phyloP scores from a whole-genome alignment of 1,140 invertebrate species.

The Zophobas atratus region DNA sequence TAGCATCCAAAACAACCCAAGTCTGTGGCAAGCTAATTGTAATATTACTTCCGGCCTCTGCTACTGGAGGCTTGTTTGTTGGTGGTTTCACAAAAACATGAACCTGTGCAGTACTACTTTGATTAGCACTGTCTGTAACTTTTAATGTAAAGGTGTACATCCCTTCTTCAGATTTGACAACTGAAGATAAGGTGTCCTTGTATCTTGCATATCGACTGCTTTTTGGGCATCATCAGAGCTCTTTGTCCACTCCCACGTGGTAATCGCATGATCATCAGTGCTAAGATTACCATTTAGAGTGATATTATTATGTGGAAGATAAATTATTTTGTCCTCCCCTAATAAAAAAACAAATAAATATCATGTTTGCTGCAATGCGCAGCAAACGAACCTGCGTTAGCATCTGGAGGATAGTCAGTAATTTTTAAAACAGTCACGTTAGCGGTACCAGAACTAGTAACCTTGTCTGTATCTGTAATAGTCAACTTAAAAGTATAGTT shows the following conservation, averaged over 20 bases:
- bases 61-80: constrained; percentile 86
- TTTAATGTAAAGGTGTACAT: constrained; percentile 95
- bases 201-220: constrained; percentile 95
- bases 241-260: constrained; percentile 96
- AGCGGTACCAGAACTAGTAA: constrained; percentile 87
- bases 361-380: too few species aligned
- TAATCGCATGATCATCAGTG: constrained; percentile 94
- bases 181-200: constrained; percentile 84
- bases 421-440: constrained; percentile 93
- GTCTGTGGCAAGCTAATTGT: constrained; percentile 87
- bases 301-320: constrained; percentile 90
- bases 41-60: constrained; percentile 73
- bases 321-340: constrained; percentile 91
- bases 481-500: constrained; percentile 96
- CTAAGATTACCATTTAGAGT: constrained; percentile 92
- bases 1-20: constrained; percentile 84
- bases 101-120: constrained; percentile 86
- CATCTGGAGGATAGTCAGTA: constrained; percentile 94
- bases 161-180: constrained; percentile 91
- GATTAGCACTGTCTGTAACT: constrained; percentile 91
- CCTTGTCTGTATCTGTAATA: constrained; percentile 93
- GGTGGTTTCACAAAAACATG: constrained; percentile 95
- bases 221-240: constrained; percentile 87
- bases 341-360: constrained; percentile 24
- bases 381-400: constrained; percentile 80